A percentile compares a stretch with the other conserved stretches of the same genome.
Evolutionary conservation across 2,113 vertebrate genomes (phyloP).

Genomic region (Paratilapia polleni): DNA sequence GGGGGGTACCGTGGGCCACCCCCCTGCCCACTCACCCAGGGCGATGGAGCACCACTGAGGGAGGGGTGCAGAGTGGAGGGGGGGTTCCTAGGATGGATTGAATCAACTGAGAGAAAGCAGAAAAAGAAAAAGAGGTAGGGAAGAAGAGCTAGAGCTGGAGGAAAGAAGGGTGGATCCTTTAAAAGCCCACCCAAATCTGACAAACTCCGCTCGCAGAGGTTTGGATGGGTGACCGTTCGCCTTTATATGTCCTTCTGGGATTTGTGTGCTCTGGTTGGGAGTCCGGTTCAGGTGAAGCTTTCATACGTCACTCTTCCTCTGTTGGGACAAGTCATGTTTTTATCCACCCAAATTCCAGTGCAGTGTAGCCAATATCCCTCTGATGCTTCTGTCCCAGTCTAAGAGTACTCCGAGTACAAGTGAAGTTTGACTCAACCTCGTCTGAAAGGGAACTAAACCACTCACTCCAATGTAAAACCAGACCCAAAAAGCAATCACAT

Average conservation of each 20-base stretch:
- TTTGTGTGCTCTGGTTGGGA: not conserved
- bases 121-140: not conserved
- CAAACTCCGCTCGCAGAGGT: not conserved
- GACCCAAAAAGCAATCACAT: not conserved
- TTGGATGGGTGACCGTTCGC: slow-evolving; percentile 5
- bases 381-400: slow-evolving; percentile 18
- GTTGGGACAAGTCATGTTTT: slow-evolving; percentile 40
- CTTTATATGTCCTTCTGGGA: slow-evolving; percentile 40
- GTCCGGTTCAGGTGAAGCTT: slow-evolving; percentile 49
- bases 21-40: slow-evolving; percentile 75
- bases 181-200: slow-evolving; percentile 34
- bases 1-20: slow-evolving; percentile 78
- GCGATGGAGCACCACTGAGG: slow-evolving; percentile 61
- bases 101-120: slow-evolving; percentile 1
- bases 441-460: not conserved
- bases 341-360: slow-evolving; percentile 24
- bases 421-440: slow-evolving; percentile 53
- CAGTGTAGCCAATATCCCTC: not conserved
- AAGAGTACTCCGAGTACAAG: slow-evolving; percentile 2
- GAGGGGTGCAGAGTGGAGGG: slow-evolving; percentile 47
- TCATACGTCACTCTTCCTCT: slow-evolving; percentile 34
- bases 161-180: slow-evolving; percentile 34
- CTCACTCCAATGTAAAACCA: not conserved
- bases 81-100: slow-evolving; percentile 29
- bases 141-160: not conserved